phyloP scores from a whole-genome alignment of 2,888 invertebrate genomes.

The Sclerodermus sp. region DNA sequence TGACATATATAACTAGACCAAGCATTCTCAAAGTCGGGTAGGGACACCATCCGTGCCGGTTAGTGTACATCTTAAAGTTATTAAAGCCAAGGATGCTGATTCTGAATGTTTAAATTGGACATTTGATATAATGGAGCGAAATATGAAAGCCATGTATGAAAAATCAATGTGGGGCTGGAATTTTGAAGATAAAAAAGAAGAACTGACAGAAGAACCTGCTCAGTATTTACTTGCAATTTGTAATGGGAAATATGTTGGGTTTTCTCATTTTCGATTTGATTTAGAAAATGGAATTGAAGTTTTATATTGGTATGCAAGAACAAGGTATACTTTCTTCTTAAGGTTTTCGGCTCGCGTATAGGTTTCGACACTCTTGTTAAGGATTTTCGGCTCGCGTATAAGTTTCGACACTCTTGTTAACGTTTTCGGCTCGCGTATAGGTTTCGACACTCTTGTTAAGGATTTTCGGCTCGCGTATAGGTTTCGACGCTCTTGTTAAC shows the following conservation, averaged over 20 bases:
- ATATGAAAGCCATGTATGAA: constrained; percentile 76
- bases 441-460: no score
- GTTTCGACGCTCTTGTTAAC: no score
- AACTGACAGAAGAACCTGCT: constrained; percentile 68
- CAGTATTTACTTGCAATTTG: constrained; percentile 65
- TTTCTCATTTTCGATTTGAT: constrained; percentile 76
- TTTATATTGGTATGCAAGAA: constrained; percentile 76
- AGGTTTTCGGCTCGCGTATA: no score
- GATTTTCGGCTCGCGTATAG: no score
- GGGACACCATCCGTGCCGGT: no score
- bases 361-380: no score
- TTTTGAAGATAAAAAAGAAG: constrained; percentile 64
- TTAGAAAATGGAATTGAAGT: constrained; percentile 69
- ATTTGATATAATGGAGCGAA: constrained; percentile 73
- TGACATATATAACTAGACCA: no score
- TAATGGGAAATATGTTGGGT: constrained; percentile 64
- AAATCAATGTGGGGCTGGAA: constrained; percentile 67
- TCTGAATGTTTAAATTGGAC: constrained; percentile 68
- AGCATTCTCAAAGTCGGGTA: no score
- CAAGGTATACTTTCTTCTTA: no score
- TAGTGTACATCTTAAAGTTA: constrained; percentile 66
- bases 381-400: no score
- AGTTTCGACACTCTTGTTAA: no score
- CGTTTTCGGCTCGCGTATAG: no score
- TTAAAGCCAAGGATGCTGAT: constrained; percentile 63